Evolutionary conservation across 92 coral and sea anemone species (phyloP).

Genomic region (Isaurus tuberculatus): DNA sequence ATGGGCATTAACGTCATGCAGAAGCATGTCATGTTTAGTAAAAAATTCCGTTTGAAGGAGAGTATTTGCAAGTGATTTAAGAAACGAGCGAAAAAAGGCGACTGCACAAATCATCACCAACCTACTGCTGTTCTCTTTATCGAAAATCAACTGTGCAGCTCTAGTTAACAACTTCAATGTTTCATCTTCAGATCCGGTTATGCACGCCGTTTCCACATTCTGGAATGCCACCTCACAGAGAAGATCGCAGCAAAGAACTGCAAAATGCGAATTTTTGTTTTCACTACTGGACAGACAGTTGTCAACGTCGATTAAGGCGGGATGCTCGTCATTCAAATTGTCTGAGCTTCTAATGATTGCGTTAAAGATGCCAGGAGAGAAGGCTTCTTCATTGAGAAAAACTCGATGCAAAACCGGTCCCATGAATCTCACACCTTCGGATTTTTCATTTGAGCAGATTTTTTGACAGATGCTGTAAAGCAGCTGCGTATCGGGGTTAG

Average conservation of each 20-base stretch:
- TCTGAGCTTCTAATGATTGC: constrained; percentile 58
- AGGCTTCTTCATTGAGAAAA: constrained; percentile 69
- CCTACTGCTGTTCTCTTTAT: constrained; percentile 45
- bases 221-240: constrained; percentile 81
- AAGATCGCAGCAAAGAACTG: constrained; percentile 92
- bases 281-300: constrained; percentile 62
- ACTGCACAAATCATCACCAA: constrained; percentile 76
- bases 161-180: constrained; percentile 58
- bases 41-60: constrained; percentile 47
- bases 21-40: constrained; percentile 53
- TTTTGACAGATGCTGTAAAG: constrained; percentile 69
- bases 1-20: constrained; percentile 68
- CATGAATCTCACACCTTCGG: constrained; percentile 66
- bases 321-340: constrained; percentile 62
- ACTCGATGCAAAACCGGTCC: constrained; percentile 82
- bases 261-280: constrained; percentile 74
- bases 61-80: constrained; percentile 66
- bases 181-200: constrained; percentile 75
- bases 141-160: constrained; percentile 63
- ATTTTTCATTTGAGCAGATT: constrained; percentile 67
- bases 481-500: constrained; percentile 83
- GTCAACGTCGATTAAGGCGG: constrained; percentile 72
- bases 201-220: constrained; percentile 55
- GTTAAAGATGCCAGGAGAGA: constrained; percentile 70
- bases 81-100: constrained; percentile 79